Conservation (phyloP, 2,888 invertebrate species). For the Cepaea hortensis region DNA sequence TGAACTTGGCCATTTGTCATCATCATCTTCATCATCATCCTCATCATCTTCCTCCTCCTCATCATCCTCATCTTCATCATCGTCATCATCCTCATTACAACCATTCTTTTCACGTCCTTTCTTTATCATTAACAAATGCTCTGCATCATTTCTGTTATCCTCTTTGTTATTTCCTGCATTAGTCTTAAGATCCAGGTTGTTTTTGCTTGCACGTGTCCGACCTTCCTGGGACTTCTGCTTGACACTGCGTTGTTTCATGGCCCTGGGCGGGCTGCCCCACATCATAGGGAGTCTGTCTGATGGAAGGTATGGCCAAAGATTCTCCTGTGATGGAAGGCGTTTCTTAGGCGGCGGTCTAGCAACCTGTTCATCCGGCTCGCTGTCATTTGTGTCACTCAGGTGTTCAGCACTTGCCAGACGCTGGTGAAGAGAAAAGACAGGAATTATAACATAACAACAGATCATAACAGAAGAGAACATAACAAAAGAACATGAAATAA, state of each 20-base stretch:
- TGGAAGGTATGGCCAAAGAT: slow-evolving; percentile 46
- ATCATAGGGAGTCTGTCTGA: slow-evolving; percentile 41
- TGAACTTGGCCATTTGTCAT: slow-evolving; percentile 34
- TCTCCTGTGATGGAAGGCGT: slow-evolving; percentile 23
- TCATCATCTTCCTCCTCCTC: slow-evolving; percentile 39
- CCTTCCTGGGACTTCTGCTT: slow-evolving; percentile 8
- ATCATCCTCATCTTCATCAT: slow-evolving; percentile 26
- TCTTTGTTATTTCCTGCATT: not conserved
- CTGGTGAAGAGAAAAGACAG: slow-evolving; percentile 11
- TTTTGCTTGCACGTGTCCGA: not conserved
- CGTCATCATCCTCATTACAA: not conserved
- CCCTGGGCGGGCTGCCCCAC: slow-evolving; percentile 45
- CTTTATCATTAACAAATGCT: slow-evolving; percentile 18
- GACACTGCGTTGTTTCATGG: slow-evolving; percentile 30
- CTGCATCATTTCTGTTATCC: not conserved
- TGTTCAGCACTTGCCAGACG: slow-evolving; percentile 45
- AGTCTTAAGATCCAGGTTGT: not conserved
- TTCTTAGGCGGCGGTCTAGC: slow-evolving; percentile 10
- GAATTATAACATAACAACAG: not conserved
- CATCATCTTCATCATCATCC: slow-evolving; percentile 36
- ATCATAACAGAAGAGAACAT: not conserved
- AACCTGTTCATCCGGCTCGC: slow-evolving; percentile 40
- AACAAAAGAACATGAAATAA: not conserved
- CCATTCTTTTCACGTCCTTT: slow-evolving; percentile 25
- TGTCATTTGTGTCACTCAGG: slow-evolving; percentile 36